Evolutionary conservation across 2,888 invertebrate species (phyloP), one percentile per base, ranked within the genome.

Genomic region (Cerastis rubricosa): DNA sequence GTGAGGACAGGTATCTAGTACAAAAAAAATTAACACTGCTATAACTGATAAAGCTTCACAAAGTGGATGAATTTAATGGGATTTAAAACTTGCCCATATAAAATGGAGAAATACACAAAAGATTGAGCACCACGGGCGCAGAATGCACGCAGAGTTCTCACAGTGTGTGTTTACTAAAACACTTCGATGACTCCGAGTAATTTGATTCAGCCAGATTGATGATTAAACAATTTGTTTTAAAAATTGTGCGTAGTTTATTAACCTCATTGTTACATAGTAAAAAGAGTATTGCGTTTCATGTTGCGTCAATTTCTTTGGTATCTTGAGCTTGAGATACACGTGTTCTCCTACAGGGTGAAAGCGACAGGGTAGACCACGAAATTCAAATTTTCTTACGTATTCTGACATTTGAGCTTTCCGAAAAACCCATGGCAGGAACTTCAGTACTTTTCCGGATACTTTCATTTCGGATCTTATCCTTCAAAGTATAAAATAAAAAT

Each of bases 91-190:
- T 22, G 2, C 9, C 12, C 8, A 8, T 22, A 12, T 11, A 74
- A 51, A 45, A 35, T 35, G 45, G 25, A 4, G 9, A 8, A 22
- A 35, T 3, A 9, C 0, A 0, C 1, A 29, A 51, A 0, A 67
- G 47, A 0, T 83, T 83, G 85, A 84, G 59, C 12, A 19, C 22
- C 83, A 2, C 68, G 67, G 74, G 2, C 25, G 3, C 9, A 14
- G 65, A 69, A 54, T 70, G 74, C 69, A 64, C 51, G n/a, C 49
- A 25, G 43, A 51, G 81, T 84, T 88, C 85, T 71, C 82, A 87
- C 84, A 78, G 66, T 57, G 45, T 45, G 63, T 88, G 89, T 88
- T 88, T 85, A 88, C 80, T 67, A 71, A 83, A 88, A 78, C 87
- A 85, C 85, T 85, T 86, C 81, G 85, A 86, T 84, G 85, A 84